phyloP scores from a whole-genome alignment of 2,113 vertebrate genomes.

The Pelvicachromis taeniatus region DNA sequence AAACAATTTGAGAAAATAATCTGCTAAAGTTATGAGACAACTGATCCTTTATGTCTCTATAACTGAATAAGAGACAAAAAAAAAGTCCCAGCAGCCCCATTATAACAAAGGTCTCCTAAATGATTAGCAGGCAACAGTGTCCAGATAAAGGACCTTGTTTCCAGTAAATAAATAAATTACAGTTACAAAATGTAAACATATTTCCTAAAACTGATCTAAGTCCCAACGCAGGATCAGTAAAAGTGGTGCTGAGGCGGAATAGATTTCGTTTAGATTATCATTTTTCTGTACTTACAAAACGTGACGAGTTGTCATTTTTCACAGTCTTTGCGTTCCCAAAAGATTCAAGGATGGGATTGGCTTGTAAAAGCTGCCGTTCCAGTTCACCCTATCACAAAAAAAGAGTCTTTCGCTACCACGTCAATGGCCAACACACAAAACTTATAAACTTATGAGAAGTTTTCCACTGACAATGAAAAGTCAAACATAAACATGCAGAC shows the following conservation, averaged over 20 bases:
- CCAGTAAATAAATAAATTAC: neutral
- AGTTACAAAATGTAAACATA: neutral
- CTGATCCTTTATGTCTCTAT: neutral
- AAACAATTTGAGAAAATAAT: neutral
- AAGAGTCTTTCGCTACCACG: neutral
- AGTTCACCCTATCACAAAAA: conserved; percentile 85
- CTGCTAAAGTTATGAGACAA: neutral
- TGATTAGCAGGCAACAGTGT: neutral
- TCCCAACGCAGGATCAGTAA: neutral
- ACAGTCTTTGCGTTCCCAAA: conserved; percentile 98
- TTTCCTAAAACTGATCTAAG: neutral
- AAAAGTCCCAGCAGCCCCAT: neutral
- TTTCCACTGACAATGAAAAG: neutral
- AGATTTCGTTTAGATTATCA: neutral
- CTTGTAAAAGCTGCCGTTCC: conserved; percentile 95
- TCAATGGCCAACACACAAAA: neutral
- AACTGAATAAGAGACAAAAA: neutral
- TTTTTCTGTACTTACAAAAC: conserved; percentile 86
- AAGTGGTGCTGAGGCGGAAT: neutral
- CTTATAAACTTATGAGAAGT: neutral
- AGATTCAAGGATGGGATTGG: conserved; percentile 96
- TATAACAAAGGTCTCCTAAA: conserved; percentile 17
- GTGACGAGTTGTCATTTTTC: conserved; percentile 98
- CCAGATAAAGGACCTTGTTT: neutral
- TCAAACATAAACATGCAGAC: conserved; percentile 33